phyloP scores from a whole-genome alignment of 30 jellyfish, hydroid and myxozoan genomes.

The Hydractinia symbiolongicarpus region DNA sequence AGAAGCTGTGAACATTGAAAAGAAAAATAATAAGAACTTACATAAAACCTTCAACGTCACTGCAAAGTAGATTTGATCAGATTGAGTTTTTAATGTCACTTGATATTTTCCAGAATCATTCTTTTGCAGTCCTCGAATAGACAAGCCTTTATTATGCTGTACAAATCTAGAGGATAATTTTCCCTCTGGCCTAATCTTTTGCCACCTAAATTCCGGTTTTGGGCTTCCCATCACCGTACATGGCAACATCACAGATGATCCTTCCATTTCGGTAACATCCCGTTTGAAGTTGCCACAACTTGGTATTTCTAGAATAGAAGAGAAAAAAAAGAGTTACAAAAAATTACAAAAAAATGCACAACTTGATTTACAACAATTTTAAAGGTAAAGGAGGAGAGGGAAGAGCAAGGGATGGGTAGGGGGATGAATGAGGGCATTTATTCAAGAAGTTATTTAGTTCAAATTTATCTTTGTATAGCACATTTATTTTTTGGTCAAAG shows the following conservation, averaged over 20 bases:
- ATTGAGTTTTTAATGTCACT: constrained; percentile 63
- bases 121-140: constrained; percentile 31
- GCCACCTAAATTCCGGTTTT: constrained; percentile 68
- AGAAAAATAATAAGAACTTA: constrained; percentile 21
- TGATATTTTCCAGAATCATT: constrained; percentile 86
- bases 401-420: no score
- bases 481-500: no score
- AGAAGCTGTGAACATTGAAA: not conserved
- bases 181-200: constrained; percentile 6
- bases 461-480: no score
- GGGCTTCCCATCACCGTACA: constrained; percentile 83
- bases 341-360: no score
- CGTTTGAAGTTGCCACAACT: not conserved
- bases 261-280: constrained; percentile 22
- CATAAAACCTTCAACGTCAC: constrained; percentile 54
- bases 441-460: no score
- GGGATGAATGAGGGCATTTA: no score
- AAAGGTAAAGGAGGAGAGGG: no score
- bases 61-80: constrained; percentile 44
- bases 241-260: constrained; percentile 70
- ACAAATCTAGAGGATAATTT: constrained; percentile 49
- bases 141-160: constrained; percentile 58
- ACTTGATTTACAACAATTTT: no score
- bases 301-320: constrained; percentile 21
- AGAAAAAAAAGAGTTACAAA: no score